A percentile compares a stretch with the other conserved stretches of the same genome.
Evolutionary conservation across 2,888 invertebrate species (phyloP).

Genomic region (Exephanes ischioxanthus): DNA sequence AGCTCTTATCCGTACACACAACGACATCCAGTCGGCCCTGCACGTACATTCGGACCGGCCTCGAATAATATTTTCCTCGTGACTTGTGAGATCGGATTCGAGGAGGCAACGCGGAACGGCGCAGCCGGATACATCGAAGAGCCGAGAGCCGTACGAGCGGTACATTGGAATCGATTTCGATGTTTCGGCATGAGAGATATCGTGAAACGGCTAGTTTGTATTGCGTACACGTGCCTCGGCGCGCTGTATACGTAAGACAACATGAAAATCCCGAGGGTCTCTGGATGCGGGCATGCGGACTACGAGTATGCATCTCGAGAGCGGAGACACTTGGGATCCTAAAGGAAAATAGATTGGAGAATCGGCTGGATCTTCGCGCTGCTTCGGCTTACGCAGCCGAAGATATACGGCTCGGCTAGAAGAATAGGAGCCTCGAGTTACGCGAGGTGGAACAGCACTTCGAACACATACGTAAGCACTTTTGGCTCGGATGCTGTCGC

Average conservation of each 20-base stretch:
- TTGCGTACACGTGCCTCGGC: conserved; percentile 42
- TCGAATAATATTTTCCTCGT: conserved; percentile 77
- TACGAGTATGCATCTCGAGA: conserved; percentile 40
- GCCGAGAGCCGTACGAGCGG: conserved; percentile 39
- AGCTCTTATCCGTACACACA: conserved; percentile 47
- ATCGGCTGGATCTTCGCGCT: background rate
- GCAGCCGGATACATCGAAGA: conserved; percentile 31
- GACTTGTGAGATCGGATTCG: conserved; percentile 62
- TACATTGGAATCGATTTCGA: conserved; percentile 55
- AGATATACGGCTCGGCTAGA: background rate
- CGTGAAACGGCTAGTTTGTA: conserved; percentile 33
- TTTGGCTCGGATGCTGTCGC: background rate
- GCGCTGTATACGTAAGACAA: conserved; percentile 42
- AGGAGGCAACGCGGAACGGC: conserved; percentile 21
- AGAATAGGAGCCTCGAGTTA: conserved; percentile 16
- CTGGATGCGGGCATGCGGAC: conserved; percentile 2
- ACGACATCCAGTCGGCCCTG: background rate
- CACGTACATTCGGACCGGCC: conserved; percentile 25
- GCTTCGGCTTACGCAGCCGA: conserved; percentile 18
- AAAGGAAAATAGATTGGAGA: conserved; percentile 28
- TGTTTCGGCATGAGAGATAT: conserved; percentile 39
- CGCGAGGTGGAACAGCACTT: conserved; percentile 9
- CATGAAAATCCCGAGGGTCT: background rate
- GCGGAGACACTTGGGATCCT: background rate
- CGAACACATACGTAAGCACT: background rate